phyloP scores from a whole-genome alignment of 2,797 vertebrate species.

The Phyllotis vaccarum region DNA sequence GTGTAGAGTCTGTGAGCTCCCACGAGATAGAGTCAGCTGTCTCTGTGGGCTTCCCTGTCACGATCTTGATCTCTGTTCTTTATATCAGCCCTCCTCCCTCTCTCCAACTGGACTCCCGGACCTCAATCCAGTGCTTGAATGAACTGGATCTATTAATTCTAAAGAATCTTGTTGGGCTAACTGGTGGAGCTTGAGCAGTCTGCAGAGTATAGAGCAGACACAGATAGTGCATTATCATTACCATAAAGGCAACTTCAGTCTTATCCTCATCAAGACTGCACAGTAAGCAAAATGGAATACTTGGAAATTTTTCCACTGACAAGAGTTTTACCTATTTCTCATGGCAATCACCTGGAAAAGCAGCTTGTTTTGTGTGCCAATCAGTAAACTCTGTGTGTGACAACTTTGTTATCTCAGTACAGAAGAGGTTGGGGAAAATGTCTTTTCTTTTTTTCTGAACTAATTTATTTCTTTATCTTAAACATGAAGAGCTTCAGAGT shows the following conservation, averaged over 20 bases:
- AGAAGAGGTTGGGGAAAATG: neutral
- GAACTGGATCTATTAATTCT: neutral
- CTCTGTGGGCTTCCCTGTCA: too few relatives aligned
- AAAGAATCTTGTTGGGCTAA: neutral
- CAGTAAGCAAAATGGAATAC: neutral
- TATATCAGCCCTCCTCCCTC: too few relatives aligned
- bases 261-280: neutral
- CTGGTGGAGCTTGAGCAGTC: neutral
- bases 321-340: slow-evolving; percentile 38
- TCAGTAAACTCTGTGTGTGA: neutral
- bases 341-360: neutral
- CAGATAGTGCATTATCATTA: neutral
- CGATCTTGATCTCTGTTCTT: too few relatives aligned
- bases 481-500: slow-evolving; percentile 13
- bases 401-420: slow-evolving; percentile 1
- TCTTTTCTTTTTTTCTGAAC: slow-evolving; percentile 7
- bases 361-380: neutral
- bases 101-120: too few relatives aligned
- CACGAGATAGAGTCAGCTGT: too few relatives aligned
- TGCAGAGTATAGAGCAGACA: neutral
- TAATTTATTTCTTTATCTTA: neutral
- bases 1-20: too few relatives aligned
- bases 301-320: slow-evolving; percentile 12
- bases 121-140: too few relatives aligned
- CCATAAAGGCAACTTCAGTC: neutral